Evolutionary conservation across 2,113 vertebrate species (phyloP).

Genomic region (Dipodomys merriami): DNA sequence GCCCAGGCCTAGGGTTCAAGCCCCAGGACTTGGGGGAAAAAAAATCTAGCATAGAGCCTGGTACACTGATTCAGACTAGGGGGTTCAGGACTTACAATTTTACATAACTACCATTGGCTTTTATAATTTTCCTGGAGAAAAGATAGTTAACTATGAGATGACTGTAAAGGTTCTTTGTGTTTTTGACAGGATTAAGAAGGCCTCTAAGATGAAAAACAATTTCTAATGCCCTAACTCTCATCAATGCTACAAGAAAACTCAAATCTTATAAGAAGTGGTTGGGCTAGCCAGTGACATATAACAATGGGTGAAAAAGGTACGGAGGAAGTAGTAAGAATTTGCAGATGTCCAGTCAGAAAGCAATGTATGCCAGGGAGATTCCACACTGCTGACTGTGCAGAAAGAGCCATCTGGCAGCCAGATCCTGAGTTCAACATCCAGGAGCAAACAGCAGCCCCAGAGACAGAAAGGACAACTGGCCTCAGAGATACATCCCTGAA

Average conservation of each 20-base stretch:
- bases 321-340: background rate
- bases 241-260: background rate
- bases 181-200: slow-evolving; percentile 3
- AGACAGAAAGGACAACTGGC: background rate
- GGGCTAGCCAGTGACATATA: background rate
- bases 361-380: background rate
- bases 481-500: background rate
- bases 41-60: background rate
- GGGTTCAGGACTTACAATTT: slow-evolving; percentile 6
- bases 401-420: background rate
- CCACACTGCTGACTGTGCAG: background rate
- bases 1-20: background rate
- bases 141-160: slow-evolving; percentile 28
- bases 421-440: background rate
- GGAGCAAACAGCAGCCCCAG: background rate
- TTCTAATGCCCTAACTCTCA: slow-evolving; percentile 30
- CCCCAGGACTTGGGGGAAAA: background rate
- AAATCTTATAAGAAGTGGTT: background rate
- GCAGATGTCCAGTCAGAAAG: background rate
- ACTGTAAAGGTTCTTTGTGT: background rate
- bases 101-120: slow-evolving; percentile 16
- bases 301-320: background rate
- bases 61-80: background rate
- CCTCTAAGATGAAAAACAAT: background rate
- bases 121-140: background rate